Evolutionary conservation across 2,888 invertebrate species (phyloP).

Genomic region (Melieria picta): DNA sequence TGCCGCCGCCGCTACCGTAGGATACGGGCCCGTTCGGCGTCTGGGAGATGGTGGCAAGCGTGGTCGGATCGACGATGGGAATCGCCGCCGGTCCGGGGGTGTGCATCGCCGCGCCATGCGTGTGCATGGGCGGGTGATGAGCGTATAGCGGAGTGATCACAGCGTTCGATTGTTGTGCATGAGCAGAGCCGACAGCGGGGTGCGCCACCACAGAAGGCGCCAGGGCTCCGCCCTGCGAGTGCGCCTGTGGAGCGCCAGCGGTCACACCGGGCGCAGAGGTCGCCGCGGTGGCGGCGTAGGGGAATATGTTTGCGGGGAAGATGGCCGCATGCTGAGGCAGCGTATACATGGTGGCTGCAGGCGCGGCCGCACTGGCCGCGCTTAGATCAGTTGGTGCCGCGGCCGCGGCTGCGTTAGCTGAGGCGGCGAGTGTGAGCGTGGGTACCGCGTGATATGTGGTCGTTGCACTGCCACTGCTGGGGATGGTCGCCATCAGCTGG

Average conservation of each 20-base stretch:
- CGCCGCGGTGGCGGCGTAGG: constrained; percentile 57
- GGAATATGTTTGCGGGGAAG: constrained; percentile 64
- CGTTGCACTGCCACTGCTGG: constrained; percentile 51
- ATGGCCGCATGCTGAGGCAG: constrained; percentile 63
- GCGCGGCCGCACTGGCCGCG: constrained; percentile 49
- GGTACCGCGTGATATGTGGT: constrained; percentile 62
- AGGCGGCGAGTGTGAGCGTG: constrained; percentile 55
- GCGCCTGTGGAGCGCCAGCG: constrained; percentile 40
- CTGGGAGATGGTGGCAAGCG: constrained; percentile 37
- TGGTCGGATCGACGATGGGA: constrained; percentile 47
- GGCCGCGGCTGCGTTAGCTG: constrained; percentile 49
- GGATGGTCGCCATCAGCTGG: constrained; percentile 44
- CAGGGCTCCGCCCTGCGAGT: constrained; percentile 37
- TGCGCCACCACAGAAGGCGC: constrained; percentile 44
- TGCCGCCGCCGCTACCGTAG: constrained; percentile 41
- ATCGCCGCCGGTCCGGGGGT: constrained; percentile 51
- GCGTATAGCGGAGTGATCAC: constrained; percentile 62
- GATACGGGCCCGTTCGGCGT: constrained; percentile 31
- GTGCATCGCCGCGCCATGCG: constrained; percentile 46
- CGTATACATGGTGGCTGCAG: constrained; percentile 61
- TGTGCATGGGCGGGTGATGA: constrained; percentile 34
- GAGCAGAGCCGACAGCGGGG: constrained; percentile 51
- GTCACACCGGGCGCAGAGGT: constrained; percentile 50
- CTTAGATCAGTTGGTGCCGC: constrained; percentile 57
- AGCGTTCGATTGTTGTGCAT: constrained; percentile 59